These are phyloP conservation scores for Empis livida DNA, from an alignment of 2,888 invertebrate species.

Conservation along the genomic window DNA sequence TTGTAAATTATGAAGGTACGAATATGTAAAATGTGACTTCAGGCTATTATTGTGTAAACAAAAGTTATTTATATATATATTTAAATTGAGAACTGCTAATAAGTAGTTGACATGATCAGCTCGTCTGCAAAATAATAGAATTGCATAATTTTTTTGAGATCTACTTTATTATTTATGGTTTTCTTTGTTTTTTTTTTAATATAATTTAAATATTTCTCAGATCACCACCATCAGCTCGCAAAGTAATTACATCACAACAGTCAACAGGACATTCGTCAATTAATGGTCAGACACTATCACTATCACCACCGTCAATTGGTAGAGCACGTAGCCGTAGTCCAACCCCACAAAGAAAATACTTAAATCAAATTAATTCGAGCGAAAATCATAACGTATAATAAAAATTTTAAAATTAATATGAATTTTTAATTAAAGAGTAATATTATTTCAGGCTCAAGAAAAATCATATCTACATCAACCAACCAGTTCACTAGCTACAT, in stretches of 20 bases:
- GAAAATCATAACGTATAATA: background rate
- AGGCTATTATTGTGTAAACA: too few relatives aligned
- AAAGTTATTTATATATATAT: too few relatives aligned
- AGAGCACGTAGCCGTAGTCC: slow-evolving; percentile 40
- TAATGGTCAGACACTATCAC: slow-evolving; percentile 6
- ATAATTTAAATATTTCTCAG: slow-evolving; percentile 16
- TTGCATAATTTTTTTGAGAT: background rate
- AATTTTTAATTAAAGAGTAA: too few relatives aligned
- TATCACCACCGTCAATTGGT: slow-evolving; percentile 13
- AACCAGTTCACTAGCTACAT: slow-evolving; percentile 3
- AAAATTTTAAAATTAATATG: too few relatives aligned
- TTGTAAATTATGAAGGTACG: too few relatives aligned
- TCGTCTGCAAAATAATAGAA: too few relatives aligned
- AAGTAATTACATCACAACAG: slow-evolving; percentile 22
- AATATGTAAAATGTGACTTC: too few relatives aligned
- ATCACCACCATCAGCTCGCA: slow-evolving; percentile 33
- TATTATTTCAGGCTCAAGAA: slow-evolving; percentile 5
- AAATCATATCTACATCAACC: slow-evolving; percentile 10
- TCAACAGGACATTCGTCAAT: background rate
- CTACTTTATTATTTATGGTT: slow-evolving; percentile 2
- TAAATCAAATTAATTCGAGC: slow-evolving; percentile 20
- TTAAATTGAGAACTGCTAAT: too few relatives aligned
- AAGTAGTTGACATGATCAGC: too few relatives aligned
- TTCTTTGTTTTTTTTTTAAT: background rate
- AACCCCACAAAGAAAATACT: slow-evolving; percentile 39